Percentiles rank a stretch among this genome's conserved stretches.
phyloP scores from a whole-genome alignment of 2,888 invertebrate species.

The Taphrorychus bicolor region DNA sequence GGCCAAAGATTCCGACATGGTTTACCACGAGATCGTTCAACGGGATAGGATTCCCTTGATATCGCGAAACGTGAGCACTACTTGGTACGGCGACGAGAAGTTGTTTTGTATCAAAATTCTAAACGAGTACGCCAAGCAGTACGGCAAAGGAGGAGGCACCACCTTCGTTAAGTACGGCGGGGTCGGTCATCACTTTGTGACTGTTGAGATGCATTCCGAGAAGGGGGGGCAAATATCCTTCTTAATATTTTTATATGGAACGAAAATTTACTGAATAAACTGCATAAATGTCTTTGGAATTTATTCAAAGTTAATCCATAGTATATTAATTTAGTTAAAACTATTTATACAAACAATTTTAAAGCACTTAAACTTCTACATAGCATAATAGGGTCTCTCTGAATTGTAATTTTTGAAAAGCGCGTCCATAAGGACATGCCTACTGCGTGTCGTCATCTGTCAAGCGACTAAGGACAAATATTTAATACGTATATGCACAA shows the following conservation, averaged over 20 bases:
- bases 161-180: constrained; percentile 42
- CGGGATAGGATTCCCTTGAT: constrained; percentile 26
- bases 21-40: constrained; percentile 30
- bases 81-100: constrained; percentile 40
- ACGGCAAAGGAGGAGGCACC: constrained; percentile 34
- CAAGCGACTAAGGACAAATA: too few species aligned
- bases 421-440: too few species aligned
- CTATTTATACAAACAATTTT: too few species aligned
- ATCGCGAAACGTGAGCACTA: constrained; percentile 22
- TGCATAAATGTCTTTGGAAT: too few species aligned
- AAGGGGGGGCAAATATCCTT: constrained; percentile 38
- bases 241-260: constrained; percentile 33
- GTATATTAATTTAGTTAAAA: too few species aligned
- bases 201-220: constrained; percentile 41
- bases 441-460: too few species aligned
- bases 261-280: constrained; percentile 12
- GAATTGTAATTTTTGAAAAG: too few species aligned
- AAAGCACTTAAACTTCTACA: too few species aligned
- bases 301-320: too few species aligned
- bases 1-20: constrained; percentile 37
- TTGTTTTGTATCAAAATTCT: constrained; percentile 42
- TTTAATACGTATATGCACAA: too few species aligned
- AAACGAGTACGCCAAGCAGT: constrained; percentile 37
- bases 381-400: too few species aligned
- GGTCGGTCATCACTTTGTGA: constrained; percentile 37